Conservation (phyloP, 2,113 vertebrate genomes). For the Scomber japonicus region DNA sequence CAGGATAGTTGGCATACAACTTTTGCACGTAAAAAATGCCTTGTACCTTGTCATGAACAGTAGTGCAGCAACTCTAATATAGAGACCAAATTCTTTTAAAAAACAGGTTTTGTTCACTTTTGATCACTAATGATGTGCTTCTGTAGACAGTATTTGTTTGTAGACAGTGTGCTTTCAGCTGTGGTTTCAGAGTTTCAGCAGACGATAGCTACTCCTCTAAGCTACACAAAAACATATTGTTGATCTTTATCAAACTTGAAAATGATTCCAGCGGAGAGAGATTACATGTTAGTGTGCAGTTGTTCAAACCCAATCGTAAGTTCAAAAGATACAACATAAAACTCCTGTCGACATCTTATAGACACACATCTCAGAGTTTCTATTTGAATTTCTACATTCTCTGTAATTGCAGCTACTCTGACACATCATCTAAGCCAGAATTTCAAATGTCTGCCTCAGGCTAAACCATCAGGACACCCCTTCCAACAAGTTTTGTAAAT, state of each 20-base stretch:
- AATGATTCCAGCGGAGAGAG: neutral
- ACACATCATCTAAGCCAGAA: constrained; percentile 51
- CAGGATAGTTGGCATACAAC: neutral
- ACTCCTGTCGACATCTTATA: neutral
- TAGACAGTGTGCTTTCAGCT: neutral
- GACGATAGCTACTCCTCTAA: neutral
- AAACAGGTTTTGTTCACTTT: neutral
- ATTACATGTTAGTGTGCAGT: constrained; percentile 1
- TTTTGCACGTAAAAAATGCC: neutral
- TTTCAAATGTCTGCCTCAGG: constrained; percentile 61
- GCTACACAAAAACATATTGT: constrained; percentile 8
- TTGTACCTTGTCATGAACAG: neutral
- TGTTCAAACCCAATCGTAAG: constrained; percentile 2
- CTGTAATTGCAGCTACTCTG: constrained; percentile 31
- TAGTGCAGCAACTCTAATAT: too few relatives aligned
- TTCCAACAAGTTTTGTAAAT: constrained; percentile 32
- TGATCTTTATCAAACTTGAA: constrained; percentile 34
- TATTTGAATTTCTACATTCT: constrained; percentile 24
- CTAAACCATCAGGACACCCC: constrained; percentile 43
- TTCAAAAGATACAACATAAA: constrained; percentile 12
- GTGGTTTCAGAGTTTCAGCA: neutral
- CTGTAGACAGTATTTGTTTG: neutral
- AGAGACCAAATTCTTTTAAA: neutral
- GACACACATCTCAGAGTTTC: constrained; percentile 1
- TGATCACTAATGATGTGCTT: neutral